Evolutionary conservation across 2,113 vertebrate species (phyloP).

Genomic region (Macquaria ambigua): DNA sequence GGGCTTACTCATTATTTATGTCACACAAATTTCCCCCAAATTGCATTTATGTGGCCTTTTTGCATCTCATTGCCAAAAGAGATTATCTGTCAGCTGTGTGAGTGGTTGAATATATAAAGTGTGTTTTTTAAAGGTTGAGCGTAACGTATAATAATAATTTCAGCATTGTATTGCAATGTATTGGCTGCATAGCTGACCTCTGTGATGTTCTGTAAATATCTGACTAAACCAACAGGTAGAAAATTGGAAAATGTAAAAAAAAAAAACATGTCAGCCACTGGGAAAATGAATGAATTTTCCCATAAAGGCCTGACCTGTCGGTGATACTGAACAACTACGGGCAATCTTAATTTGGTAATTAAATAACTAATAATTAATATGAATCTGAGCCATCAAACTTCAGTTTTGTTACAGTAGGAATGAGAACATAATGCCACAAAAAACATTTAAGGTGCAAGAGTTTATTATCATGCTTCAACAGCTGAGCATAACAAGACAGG

Average conservation of each 20-base stretch:
- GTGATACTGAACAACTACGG: neutral
- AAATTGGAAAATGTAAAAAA: neutral
- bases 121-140: slow-evolving; percentile 14
- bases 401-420: no score
- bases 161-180: neutral
- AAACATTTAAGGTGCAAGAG: neutral
- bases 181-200: neutral
- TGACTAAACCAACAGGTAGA: neutral
- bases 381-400: neutral
- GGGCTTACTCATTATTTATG: slow-evolving; percentile 73
- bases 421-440: neutral
- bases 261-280: neutral
- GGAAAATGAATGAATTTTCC: neutral
- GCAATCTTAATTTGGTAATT: neutral
- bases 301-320: neutral
- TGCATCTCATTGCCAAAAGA: slow-evolving; percentile 60
- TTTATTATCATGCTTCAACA: neutral
- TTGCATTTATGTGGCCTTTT: slow-evolving; percentile 70
- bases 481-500: neutral
- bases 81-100: slow-evolving; percentile 44
- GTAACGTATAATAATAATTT: slow-evolving; percentile 6
- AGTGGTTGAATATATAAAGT: slow-evolving; percentile 44
- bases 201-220: neutral
- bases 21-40: slow-evolving; percentile 66
- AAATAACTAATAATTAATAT: neutral